Conservation (phyloP, 2,113 vertebrate species). For the Pelecanoides urinatrix region DNA sequence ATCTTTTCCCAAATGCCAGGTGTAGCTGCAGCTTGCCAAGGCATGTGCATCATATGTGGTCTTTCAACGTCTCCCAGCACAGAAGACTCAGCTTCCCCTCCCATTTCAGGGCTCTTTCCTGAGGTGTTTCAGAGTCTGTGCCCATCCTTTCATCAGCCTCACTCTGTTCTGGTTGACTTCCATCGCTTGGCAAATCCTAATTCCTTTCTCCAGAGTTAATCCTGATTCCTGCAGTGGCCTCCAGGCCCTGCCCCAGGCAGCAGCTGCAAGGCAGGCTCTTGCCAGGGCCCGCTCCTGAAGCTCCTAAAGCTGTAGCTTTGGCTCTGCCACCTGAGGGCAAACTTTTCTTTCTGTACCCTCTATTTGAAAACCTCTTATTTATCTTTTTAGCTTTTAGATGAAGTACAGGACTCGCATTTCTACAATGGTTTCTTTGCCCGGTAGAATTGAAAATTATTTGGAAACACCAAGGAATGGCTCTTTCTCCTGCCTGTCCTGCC, state of each 20-base stretch:
- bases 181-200: neutral
- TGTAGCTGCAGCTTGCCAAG: neutral
- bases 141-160: neutral
- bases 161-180: neutral
- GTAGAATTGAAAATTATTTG: neutral
- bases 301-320: neutral
- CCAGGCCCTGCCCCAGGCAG: neutral
- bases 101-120: neutral
- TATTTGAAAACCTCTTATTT: neutral
- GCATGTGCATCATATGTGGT: rapidly evolving
- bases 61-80: neutral
- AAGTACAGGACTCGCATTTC: neutral
- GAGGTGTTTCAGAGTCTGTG: neutral
- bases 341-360: neutral
- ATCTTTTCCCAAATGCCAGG: neutral
- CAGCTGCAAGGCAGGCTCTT: neutral
- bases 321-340: neutral
- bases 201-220: neutral
- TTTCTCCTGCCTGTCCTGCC: neutral
- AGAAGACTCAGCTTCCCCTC: neutral
- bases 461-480: neutral
- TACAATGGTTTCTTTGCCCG: neutral
- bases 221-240: neutral
- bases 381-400: neutral
- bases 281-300: neutral